Evolutionary conservation across 2,113 vertebrate species (phyloP).

Genomic region (Neodontobutis hainanensis): DNA sequence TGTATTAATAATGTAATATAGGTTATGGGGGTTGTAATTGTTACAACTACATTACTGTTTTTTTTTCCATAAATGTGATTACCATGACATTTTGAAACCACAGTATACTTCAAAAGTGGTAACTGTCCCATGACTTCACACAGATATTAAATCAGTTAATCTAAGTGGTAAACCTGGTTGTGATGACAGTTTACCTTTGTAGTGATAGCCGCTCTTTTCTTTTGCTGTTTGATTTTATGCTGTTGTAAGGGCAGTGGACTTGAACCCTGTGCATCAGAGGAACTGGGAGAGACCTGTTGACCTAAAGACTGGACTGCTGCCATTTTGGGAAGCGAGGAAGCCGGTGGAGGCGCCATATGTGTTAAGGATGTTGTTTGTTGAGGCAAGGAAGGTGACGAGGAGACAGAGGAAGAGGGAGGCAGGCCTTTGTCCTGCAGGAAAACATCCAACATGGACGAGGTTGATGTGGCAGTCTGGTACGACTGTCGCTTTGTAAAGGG

Average conservation of each 20-base stretch:
- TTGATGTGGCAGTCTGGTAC: slow-evolving; percentile 81
- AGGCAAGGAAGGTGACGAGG: slow-evolving; percentile 66
- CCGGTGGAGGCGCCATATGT: slow-evolving; percentile 74
- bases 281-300: slow-evolving; percentile 89
- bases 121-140: no score
- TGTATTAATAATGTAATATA: no score
- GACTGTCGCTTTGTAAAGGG: slow-evolving; percentile 92
- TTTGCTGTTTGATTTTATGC: slow-evolving; percentile 95
- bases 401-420: slow-evolving; percentile 64
- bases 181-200: slow-evolving; percentile 83
- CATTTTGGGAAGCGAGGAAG: slow-evolving; percentile 82
- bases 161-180: no score
- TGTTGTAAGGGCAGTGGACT: slow-evolving; percentile 96
- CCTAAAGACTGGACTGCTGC: slow-evolving; percentile 74
- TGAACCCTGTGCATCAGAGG: slow-evolving; percentile 92
- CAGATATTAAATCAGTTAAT: no score
- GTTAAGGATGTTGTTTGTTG: slow-evolving; percentile 79
- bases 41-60: no score
- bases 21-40: no score
- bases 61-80: no score
- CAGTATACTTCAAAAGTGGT: no score
- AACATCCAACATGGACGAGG: slow-evolving; percentile 92
- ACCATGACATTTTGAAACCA: no score
- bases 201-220: slow-evolving; percentile 91
- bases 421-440: slow-evolving; percentile 92